phyloP scores from a whole-genome alignment of 92 coral and sea anemone genomes.

The Paragorgia papillata region DNA sequence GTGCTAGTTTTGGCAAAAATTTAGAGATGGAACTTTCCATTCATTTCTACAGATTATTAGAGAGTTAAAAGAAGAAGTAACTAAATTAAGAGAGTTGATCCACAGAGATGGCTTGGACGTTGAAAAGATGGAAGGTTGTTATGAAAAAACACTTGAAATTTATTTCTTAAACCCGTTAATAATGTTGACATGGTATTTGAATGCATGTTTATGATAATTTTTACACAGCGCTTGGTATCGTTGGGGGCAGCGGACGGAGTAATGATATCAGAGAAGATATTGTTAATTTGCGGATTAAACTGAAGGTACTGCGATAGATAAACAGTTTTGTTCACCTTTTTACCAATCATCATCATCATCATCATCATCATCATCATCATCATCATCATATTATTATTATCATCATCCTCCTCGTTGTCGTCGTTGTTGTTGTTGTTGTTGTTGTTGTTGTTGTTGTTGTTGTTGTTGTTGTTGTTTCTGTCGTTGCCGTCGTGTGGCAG shows the following conservation, averaged over 20 bases:
- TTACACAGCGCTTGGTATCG: slow-evolving; percentile 4
- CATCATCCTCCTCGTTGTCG: too few species aligned
- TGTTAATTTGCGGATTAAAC: slow-evolving; percentile 10
- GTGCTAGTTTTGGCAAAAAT: too few species aligned
- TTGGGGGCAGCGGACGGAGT: slow-evolving; percentile 1
- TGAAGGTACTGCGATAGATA: slow-evolving; percentile 2
- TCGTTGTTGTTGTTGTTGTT: too few species aligned
- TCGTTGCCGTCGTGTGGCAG: too few species aligned
- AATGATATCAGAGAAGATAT: slow-evolving; percentile 17
- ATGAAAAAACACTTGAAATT: not conserved
- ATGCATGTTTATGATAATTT: not conserved
- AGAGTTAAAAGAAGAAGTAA: slow-evolving; percentile 88
- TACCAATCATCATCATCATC: not conserved
- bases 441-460: too few species aligned
- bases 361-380: too few species aligned
- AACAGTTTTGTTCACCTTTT: too few species aligned
- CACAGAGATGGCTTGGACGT: slow-evolving; percentile 83
- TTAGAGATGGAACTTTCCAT: not conserved
- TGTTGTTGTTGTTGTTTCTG: too few species aligned
- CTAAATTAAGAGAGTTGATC: slow-evolving; percentile 80
- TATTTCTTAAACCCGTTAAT: not conserved
- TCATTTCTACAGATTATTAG: slow-evolving; percentile 76
- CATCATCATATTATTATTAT: too few species aligned
- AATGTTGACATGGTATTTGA: not conserved
- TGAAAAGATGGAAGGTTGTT: slow-evolving; percentile 74